phyloP scores from a whole-genome alignment of 2,888 invertebrate genomes.

The Empis stercorea region DNA sequence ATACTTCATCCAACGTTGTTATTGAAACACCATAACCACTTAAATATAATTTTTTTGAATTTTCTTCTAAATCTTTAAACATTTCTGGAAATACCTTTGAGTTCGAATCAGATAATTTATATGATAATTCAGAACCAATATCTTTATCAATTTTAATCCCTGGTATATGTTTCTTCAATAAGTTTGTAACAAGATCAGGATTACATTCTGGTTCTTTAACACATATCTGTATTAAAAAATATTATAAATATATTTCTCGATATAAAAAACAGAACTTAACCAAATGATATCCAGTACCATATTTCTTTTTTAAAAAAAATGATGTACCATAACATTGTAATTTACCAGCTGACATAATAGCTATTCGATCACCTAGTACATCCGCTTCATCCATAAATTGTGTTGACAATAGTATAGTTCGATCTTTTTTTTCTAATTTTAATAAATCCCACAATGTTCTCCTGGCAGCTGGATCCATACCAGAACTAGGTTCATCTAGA shows the following conservation, averaged over 20 bases:
- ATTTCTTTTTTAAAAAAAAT: conserved; percentile 64
- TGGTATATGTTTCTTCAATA: conserved; percentile 52
- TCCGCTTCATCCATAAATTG: conserved; percentile 84
- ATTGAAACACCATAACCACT: conserved; percentile 72
- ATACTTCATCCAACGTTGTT: conserved; percentile 82
- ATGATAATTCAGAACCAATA: conserved; percentile 64
- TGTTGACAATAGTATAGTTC: conserved; percentile 67
- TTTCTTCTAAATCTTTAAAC: conserved; percentile 52
- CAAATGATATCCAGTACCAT: conserved; percentile 73
- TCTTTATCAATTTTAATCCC: conserved; percentile 51
- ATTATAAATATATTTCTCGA: too few relatives aligned
- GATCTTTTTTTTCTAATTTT: conserved; percentile 51
- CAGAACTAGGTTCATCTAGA: conserved; percentile 24
- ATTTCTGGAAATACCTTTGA: conserved; percentile 51
- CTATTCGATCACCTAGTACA: conserved; percentile 66
- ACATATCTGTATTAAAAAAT: conserved; percentile 22
- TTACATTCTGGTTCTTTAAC: conserved; percentile 43
- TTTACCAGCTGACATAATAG: conserved; percentile 68
- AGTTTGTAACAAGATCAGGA: conserved; percentile 39
- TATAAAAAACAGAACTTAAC: conserved; percentile 22
- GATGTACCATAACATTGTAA: conserved; percentile 68
- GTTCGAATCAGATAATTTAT: conserved; percentile 49
- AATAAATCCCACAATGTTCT: conserved; percentile 68
- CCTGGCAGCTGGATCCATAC: conserved; percentile 57
- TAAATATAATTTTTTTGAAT: conserved; percentile 45